Percentiles rank a stretch among this genome's conserved stretches.
Conservation (phyloP, 30 jellyfish, hydroid and myxozoan genomes). For the Aurelia sp. region DNA sequence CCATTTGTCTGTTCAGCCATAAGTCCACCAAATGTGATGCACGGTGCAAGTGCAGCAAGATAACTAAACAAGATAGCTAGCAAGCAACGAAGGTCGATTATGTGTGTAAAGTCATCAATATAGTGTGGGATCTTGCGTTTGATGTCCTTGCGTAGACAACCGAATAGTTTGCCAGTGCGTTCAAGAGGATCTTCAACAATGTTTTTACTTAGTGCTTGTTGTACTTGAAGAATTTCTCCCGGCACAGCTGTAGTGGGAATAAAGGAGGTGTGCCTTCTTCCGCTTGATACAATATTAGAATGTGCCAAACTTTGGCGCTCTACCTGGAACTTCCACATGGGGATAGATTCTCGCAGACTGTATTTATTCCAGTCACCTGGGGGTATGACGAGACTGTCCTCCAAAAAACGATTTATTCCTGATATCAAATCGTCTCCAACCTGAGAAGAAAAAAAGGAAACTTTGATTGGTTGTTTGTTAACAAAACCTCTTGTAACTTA, state of each 20-base stretch:
- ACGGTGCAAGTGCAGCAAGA: constrained; percentile 88
- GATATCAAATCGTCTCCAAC: constrained; percentile 71
- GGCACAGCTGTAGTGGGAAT: not conserved
- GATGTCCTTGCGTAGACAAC: constrained; percentile 74
- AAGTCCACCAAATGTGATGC: constrained; percentile 88
- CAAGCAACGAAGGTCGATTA: constrained; percentile 66
- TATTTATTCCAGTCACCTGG: constrained; percentile 82
- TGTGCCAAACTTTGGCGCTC: not conserved
- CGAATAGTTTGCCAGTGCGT: constrained; percentile 74
- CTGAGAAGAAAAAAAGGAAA: constrained; percentile 23
- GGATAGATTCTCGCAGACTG: constrained; percentile 62
- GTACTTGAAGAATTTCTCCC: too few relatives aligned
- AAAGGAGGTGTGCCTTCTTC: not conserved
- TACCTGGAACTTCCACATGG: constrained; percentile 40
- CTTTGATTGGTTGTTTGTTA: not conserved
- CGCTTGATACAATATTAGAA: not conserved
- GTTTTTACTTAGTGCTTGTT: too few relatives aligned
- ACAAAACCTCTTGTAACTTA: too few relatives aligned
- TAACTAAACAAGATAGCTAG: constrained; percentile 73
- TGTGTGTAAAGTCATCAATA: constrained; percentile 70
- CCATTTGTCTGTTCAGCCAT: constrained; percentile 78
- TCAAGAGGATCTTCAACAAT: constrained; percentile 54
- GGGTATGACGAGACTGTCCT: constrained; percentile 67
- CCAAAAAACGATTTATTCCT: constrained; percentile 76
- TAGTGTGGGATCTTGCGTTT: constrained; percentile 71